These are phyloP conservation scores for Erethizon dorsatum DNA, from an alignment of 2,797 vertebrate species.

Conservation along the genomic window DNA sequence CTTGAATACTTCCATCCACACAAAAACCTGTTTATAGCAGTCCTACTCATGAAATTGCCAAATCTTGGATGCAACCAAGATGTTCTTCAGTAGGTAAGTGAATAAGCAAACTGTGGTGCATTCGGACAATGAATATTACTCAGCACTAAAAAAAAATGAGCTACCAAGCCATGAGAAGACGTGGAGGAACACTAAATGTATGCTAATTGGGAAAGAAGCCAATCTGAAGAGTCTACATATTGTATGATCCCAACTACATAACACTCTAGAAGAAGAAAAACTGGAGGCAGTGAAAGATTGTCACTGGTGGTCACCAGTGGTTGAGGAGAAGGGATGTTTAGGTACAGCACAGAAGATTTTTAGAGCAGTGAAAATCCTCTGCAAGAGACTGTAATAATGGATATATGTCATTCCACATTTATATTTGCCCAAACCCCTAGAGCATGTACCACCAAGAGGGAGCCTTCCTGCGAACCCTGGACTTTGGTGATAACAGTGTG, in stretches of 20 bases:
- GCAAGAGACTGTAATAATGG: not conserved
- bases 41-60: not conserved
- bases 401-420: not conserved
- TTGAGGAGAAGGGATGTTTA: not conserved
- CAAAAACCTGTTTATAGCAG: not conserved
- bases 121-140: not conserved
- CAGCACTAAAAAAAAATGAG: not conserved
- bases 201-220: not conserved
- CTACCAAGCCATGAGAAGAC: too few relatives aligned
- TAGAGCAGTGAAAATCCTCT: not conserved
- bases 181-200: not conserved
- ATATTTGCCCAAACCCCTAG: not conserved
- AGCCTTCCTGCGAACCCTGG: not conserved
- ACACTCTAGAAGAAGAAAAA: not conserved
- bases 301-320: not conserved
- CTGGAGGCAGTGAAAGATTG: not conserved
- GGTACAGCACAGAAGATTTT: not conserved
- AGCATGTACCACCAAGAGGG: not conserved
- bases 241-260: not conserved
- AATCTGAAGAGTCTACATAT: not conserved
- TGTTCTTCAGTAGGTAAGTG: not conserved
- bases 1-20: not conserved
- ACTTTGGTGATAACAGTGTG: not conserved
- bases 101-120: not conserved
- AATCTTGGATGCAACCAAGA: not conserved